Evolutionary conservation across 2,113 vertebrate genomes (phyloP).

Genomic region (Peucedramus taeniatus): DNA sequence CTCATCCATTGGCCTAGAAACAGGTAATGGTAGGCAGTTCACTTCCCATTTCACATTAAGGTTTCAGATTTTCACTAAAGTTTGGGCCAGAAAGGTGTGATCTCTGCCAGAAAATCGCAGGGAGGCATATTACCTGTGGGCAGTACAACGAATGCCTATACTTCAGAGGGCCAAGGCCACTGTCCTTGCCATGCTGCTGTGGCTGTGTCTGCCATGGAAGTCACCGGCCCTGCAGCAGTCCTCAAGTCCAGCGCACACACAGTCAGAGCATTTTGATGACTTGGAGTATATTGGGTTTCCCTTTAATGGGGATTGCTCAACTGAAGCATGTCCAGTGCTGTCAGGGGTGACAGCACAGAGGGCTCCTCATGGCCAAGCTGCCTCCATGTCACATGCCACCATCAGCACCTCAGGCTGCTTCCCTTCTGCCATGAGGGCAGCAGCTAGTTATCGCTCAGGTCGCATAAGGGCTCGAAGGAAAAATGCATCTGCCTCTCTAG

Average conservation of each 20-base stretch:
- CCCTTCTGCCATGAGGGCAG: not conserved
- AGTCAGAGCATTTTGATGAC: not conserved
- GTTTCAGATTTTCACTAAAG: not conserved
- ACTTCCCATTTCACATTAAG: not conserved
- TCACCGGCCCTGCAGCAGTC: not conserved
- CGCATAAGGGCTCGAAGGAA: fast-evolving
- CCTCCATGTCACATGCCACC: not conserved
- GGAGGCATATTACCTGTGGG: not conserved
- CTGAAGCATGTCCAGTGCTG: not conserved
- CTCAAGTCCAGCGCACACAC: fast-evolving
- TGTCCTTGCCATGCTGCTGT: not conserved
- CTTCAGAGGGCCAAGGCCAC: not conserved
- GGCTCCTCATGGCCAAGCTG: not conserved
- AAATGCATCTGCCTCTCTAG: not conserved
- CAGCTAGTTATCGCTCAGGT: not conserved
- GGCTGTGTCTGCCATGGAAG: not conserved
- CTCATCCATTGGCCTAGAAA: not conserved
- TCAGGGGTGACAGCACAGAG: not conserved
- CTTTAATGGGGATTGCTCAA: not conserved
- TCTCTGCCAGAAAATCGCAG: not conserved
- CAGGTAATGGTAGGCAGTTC: not conserved
- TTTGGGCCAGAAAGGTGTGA: not conserved
- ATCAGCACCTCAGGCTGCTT: not conserved
- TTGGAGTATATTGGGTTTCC: not conserved
- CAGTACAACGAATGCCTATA: fast-evolving